Evolutionary conservation across 2,888 invertebrate species (phyloP).

Genomic region (Eupeodes latifasciatus): DNA sequence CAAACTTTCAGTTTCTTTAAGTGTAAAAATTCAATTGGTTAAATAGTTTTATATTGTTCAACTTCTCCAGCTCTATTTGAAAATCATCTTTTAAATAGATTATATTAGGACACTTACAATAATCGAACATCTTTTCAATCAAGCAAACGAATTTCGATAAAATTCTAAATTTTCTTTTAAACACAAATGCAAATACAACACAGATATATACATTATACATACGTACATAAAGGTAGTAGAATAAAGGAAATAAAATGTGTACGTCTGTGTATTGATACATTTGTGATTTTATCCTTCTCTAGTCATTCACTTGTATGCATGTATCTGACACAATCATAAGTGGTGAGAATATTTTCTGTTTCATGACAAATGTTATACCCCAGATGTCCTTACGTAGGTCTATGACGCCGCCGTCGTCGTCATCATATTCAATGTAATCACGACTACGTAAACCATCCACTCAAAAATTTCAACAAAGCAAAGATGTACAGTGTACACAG

Average conservation of each 20-base stretch:
- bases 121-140: neutral
- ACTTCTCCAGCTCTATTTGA: neutral
- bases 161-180: neutral
- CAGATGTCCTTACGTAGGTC: slow-evolving; percentile 8
- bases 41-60: neutral
- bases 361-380: neutral
- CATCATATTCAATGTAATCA: slow-evolving; percentile 4
- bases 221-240: neutral
- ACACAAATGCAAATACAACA: neutral
- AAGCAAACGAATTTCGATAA: neutral
- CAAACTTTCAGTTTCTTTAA: no score
- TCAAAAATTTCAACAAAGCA: slow-evolving; percentile 32
- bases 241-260: neutral
- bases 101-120: neutral
- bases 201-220: no score
- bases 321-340: neutral
- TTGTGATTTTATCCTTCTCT: neutral
- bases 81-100: neutral
- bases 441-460: slow-evolving; percentile 50
- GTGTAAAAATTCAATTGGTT: no score
- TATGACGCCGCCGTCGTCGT: neutral
- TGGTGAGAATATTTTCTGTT: neutral
- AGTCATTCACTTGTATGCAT: neutral
- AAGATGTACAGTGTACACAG: neutral
- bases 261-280: neutral